Conservation (phyloP, 2,113 vertebrate genomes). For the Chamaetylas fuelleborni region DNA sequence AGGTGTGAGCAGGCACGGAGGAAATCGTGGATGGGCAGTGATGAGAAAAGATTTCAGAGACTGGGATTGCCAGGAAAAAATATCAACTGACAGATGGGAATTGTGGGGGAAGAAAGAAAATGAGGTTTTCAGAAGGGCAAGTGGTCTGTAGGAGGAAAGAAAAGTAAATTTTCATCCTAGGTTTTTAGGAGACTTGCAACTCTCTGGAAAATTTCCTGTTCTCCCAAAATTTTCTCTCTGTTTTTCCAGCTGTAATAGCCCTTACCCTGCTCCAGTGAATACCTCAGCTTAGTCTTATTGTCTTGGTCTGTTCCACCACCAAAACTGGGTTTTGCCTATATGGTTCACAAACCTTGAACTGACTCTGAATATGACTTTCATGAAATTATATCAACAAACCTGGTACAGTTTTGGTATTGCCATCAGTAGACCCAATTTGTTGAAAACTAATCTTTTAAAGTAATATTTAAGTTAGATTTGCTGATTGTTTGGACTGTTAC, state of each 20-base stretch:
- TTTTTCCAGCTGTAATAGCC: not conserved
- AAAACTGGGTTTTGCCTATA: not conserved
- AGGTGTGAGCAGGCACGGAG: fast-evolving
- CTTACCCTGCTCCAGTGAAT: fast-evolving
- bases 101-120: not conserved
- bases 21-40: not conserved
- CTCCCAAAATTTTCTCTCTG: not conserved
- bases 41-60: not conserved
- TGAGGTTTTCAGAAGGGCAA: not conserved
- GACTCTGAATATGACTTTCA: not conserved
- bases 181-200: not conserved
- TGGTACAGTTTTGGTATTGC: not conserved
- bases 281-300: not conserved
- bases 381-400: not conserved
- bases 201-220: not conserved
- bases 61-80: not conserved
- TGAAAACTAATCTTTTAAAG: not conserved
- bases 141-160: not conserved
- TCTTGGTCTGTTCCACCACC: not conserved
- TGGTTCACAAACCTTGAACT: not conserved
- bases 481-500: not conserved
- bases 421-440: not conserved
- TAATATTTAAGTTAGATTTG: constrained; percentile 14
- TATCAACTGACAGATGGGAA: not conserved
- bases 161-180: not conserved